Percentiles rank a stretch among this genome's conserved stretches.
Conservation (phyloP, 2,113 vertebrate genomes). For the Pyxicephalus adspersus region DNA sequence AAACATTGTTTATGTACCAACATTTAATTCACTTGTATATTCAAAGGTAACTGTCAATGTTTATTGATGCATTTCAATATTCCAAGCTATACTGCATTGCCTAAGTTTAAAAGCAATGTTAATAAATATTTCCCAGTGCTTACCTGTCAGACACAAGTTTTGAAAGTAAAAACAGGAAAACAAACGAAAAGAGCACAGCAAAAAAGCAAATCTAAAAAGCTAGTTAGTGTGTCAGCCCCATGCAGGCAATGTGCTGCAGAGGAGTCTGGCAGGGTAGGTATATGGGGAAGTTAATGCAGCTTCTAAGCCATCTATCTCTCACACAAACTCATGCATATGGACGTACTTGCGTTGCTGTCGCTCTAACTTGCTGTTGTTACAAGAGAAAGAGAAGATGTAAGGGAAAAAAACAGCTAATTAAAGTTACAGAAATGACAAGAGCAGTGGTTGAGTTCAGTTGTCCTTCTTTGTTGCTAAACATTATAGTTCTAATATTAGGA, state of each 20-base stretch:
- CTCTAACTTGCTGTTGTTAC: conserved; percentile 59
- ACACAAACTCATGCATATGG: conserved; percentile 40
- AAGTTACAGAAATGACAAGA: neutral
- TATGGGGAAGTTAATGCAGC: neutral
- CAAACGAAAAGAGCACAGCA: neutral
- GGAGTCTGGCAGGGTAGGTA: neutral
- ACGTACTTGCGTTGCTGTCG: conserved; percentile 60
- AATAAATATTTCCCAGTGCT: too few relatives aligned
- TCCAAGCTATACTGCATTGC: too few relatives aligned
- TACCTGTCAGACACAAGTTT: neutral
- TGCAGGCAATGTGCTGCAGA: neutral
- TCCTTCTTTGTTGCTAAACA: neutral
- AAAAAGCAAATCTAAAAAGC: neutral
- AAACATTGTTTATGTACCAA: too few relatives aligned
- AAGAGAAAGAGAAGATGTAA: conserved; percentile 36
- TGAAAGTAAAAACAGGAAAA: neutral
- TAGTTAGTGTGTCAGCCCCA: neutral
- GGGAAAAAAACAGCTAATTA: conserved; percentile 12
- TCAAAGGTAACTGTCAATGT: too few relatives aligned
- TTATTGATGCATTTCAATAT: too few relatives aligned
- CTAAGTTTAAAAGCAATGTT: too few relatives aligned
- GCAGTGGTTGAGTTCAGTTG: neutral
- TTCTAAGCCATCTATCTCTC: neutral
- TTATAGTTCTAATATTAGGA: neutral
- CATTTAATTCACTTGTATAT: too few relatives aligned